These are phyloP conservation scores for Catharus minimus DNA, from an alignment of 2,113 vertebrate species.

Conservation along the genomic window DNA sequence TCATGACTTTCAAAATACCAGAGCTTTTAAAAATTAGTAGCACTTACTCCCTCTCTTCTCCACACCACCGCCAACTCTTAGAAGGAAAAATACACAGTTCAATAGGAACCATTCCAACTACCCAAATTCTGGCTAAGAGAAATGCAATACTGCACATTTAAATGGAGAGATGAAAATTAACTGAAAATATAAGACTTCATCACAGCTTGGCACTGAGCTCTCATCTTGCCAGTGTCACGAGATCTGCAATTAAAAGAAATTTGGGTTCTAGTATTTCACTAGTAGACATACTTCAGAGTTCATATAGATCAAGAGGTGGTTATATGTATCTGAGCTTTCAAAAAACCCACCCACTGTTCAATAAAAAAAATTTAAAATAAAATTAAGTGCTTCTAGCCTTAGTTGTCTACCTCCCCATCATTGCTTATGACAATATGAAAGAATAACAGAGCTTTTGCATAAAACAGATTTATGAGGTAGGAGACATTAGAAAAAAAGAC, in stretches of 20 bases:
- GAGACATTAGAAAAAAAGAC: not conserved
- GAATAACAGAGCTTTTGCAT: not conserved
- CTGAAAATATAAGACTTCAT: not conserved
- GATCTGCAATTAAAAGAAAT: not conserved
- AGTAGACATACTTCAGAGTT: not conserved
- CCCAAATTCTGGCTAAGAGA: conserved; percentile 11
- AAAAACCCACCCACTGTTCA: not conserved
- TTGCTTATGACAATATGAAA: not conserved
- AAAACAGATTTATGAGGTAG: not conserved
- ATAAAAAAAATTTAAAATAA: not conserved
- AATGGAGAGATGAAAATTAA: conserved; percentile 23
- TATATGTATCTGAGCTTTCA: not conserved
- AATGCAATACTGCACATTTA: not conserved
- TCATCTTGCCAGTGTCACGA: not conserved
- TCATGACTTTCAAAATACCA: not conserved
- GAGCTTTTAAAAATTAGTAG: conserved; percentile 3
- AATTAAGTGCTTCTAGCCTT: not conserved
- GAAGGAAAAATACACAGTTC: not conserved
- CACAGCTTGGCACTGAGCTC: not conserved
- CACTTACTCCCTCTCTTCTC: not conserved
- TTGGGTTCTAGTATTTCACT: not conserved
- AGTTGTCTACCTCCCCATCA: not conserved
- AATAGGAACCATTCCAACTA: not conserved
- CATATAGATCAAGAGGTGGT: not conserved
- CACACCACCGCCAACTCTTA: not conserved